Conservation (phyloP, 2,797 vertebrate species). For the Microctenopoma steveboyesi region DNA sequence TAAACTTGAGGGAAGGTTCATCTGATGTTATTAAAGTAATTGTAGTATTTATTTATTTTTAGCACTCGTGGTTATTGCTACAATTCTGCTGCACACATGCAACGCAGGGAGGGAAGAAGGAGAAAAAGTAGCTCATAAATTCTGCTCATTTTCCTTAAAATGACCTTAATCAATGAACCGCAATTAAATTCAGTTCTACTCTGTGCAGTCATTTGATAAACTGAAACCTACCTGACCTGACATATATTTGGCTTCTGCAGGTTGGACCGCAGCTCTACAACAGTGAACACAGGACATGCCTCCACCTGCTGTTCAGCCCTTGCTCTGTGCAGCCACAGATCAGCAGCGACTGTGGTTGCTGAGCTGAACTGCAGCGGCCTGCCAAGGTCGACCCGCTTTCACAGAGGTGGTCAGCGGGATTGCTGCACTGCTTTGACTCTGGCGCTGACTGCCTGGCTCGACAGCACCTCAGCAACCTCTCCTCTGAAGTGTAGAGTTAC, state of each 20-base stretch:
- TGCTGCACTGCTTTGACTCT: conserved; percentile 31
- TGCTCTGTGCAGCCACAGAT: conserved; percentile 47
- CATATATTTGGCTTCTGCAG: conserved; percentile 35
- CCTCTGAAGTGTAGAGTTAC: conserved; percentile 35
- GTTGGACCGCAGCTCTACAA: conserved; percentile 26
- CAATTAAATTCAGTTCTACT: conserved; percentile 16
- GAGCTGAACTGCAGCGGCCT: conserved; percentile 39
- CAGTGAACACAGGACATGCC: conserved; percentile 54
- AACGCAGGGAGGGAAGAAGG: conserved; percentile 1
- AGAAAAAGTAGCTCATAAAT: background rate
- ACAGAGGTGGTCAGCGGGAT: conserved; percentile 41
- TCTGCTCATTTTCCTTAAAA: conserved; percentile 5
- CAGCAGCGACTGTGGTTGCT: conserved; percentile 38
- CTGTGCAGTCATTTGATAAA: conserved; percentile 7
- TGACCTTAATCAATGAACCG: conserved; percentile 30
- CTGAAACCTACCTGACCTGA: conserved; percentile 29
- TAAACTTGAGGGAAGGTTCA: conserved; percentile 60
- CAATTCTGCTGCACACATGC: conserved; percentile 13
- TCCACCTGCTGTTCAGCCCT: conserved; percentile 68
- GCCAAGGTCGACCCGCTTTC: conserved; percentile 45
- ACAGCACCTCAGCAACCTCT: conserved; percentile 42
- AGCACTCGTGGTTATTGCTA: conserved; percentile 21
- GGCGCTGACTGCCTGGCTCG: conserved; percentile 39
- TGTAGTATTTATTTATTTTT: conserved; percentile 51
- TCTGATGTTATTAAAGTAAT: conserved; percentile 53